Evolutionary conservation across 2,797 vertebrate genomes (phyloP).

Genomic region (Cetoscarus ocellatus): DNA sequence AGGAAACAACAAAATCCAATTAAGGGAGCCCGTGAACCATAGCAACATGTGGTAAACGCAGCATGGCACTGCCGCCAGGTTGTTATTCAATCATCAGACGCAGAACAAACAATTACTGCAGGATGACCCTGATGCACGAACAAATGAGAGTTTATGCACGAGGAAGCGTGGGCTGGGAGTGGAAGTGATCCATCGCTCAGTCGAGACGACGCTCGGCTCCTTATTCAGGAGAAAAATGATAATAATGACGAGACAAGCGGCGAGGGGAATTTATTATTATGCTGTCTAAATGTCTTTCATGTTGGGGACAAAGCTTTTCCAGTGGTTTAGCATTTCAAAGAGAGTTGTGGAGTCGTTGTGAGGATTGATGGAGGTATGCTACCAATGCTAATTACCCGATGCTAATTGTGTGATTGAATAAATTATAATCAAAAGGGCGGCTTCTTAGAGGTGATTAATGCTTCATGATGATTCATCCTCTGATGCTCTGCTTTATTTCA

Average conservation of each 20-base stretch:
- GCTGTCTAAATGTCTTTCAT: constrained; percentile 76
- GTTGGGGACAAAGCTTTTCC: constrained; percentile 77
- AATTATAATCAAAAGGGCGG: constrained; percentile 59
- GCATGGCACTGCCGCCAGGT: constrained; percentile 64
- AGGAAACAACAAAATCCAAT: constrained; percentile 78
- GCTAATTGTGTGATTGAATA: constrained; percentile 74
- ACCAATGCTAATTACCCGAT: constrained; percentile 74
- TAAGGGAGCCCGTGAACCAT: constrained; percentile 75
- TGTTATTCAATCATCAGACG: constrained; percentile 79
- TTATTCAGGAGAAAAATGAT: constrained; percentile 72
- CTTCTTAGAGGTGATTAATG: constrained; percentile 64
- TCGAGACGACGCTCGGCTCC: constrained; percentile 57
- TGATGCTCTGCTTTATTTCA: constrained; percentile 26
- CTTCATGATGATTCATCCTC: constrained; percentile 54
- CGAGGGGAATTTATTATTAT: constrained; percentile 73
- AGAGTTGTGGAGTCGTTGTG: constrained; percentile 49
- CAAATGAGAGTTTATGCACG: constrained; percentile 77
- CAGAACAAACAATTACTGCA: constrained; percentile 82
- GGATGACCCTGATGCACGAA: constrained; percentile 78
- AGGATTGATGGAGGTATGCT: constrained; percentile 74
- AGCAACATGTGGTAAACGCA: constrained; percentile 79
- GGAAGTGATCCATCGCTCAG: constrained; percentile 65
- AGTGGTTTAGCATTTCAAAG: constrained; percentile 85
- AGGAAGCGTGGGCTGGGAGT: constrained; percentile 59
- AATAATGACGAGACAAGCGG: constrained; percentile 75